Conservation (phyloP, 1,140 invertebrate species). For the Drosophila persimilis region DNA sequence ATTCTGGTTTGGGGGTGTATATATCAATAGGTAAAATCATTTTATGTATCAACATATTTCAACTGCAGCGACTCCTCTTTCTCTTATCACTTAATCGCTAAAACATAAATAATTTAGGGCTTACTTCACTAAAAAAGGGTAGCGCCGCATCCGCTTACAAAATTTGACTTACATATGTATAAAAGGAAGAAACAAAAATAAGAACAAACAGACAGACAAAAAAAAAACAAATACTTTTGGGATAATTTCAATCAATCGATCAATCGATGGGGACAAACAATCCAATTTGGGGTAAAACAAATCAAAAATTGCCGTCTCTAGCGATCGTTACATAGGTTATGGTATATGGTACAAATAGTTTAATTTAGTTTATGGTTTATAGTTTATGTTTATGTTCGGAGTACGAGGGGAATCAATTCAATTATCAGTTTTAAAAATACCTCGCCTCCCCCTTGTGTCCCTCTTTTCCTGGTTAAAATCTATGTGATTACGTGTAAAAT, state of each 20-base stretch:
- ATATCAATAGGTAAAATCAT: conserved; percentile 57
- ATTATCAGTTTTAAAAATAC: no score
- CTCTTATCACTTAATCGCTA: conserved; percentile 50
- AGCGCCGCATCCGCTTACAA: not conserved
- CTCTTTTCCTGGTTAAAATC: not conserved
- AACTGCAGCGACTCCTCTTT: conserved; percentile 23
- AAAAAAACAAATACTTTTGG: conserved; percentile 56
- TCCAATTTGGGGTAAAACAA: conserved; percentile 31
- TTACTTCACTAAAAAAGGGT: conserved; percentile 25
- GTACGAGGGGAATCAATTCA: no score
- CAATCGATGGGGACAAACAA: no score
- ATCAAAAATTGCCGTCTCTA: conserved; percentile 10
- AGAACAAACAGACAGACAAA: conserved; percentile 11
- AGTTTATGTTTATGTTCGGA: not conserved
- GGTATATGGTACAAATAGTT: conserved; percentile 55
- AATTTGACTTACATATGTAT: conserved; percentile 10
- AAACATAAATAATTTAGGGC: conserved; percentile 70
- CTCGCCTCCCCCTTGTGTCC: no score
- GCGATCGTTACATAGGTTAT: conserved; percentile 25
- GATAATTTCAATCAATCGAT: conserved; percentile 66
- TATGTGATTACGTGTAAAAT: conserved; percentile 8
- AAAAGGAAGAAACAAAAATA: not conserved
- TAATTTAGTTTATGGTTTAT: conserved; percentile 21
- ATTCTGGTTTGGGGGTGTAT: conserved; percentile 42
- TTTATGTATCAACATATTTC: conserved; percentile 49